Base-by-base conservation (phyloP, 2,888 invertebrate species). In the Phyllotreta striolata region DNA sequence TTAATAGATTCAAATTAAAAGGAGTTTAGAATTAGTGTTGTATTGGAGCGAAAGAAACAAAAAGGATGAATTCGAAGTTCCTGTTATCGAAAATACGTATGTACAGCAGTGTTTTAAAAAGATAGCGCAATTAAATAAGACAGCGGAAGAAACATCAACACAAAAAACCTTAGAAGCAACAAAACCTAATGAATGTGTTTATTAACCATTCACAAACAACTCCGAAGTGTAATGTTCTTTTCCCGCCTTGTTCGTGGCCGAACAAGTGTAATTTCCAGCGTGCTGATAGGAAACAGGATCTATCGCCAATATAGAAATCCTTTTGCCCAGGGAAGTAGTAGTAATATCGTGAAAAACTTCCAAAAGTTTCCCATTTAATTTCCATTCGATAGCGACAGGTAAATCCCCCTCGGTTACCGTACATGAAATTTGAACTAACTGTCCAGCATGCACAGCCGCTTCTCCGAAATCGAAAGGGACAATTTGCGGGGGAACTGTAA, bases 201-300 rank as follows among this genome's bases (percentile, higher is more conserved):
- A 71, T 40, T 62, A 74, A 91, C 91, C 92, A 80, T 91, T 91
- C 66, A 93, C 90, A 81, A 87, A 85, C 73, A 93, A 85, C 76
- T 76, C 67, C 1, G 80, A 72, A 38, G 74, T 73, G 63, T 75
- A 76, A 9, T 64, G 64, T 13, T 74, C 66, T 41, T 69, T 64
- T 49, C 81, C 81, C 39, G 80, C 82, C 59, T 58, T 67, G 64
- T 82, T 82, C 24, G 64, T 85, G 58, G 91, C 92, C 75, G 86
- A 85, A 81, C 92, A 92, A 66, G 88, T 87, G 80, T 91, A 92
- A 74, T 87, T 88, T 73, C 92, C 92, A 72, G 89, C 87, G 80
- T 92, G 91, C 68, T 83, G 85, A 43, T 87, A 86, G 62, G 86
- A 85, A 44, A 89, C 88, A 5, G 86, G 85, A 74, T 89, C 88